These are phyloP conservation scores for Oenanthe melanoleuca DNA, from an alignment of 2,113 vertebrate genomes.

Conservation along the genomic window DNA sequence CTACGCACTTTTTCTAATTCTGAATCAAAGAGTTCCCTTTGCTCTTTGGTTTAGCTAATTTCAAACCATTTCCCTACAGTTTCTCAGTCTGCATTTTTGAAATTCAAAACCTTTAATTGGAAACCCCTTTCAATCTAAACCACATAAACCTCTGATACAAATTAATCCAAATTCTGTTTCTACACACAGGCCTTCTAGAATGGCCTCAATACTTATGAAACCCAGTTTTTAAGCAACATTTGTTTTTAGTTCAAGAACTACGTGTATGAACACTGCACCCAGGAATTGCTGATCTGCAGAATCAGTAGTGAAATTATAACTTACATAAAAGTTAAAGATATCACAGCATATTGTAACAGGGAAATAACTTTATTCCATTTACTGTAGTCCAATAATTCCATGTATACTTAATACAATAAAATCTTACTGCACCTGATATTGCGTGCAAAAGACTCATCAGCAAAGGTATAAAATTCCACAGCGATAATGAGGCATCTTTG, in stretches of 20 bases:
- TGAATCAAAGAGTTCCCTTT: background rate
- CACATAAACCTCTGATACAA: background rate
- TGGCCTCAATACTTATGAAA: background rate
- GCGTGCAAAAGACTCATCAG: background rate
- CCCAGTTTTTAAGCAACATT: background rate
- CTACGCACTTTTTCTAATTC: background rate
- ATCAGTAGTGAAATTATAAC: background rate
- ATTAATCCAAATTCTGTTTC: background rate
- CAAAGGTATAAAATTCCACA: background rate
- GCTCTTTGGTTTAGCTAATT: background rate
- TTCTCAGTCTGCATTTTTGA: background rate
- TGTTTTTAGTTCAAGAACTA: background rate
- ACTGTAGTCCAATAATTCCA: background rate
- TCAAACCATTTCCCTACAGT: background rate
- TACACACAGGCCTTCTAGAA: background rate
- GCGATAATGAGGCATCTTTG: background rate
- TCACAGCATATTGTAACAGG: background rate
- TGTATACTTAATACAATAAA: background rate
- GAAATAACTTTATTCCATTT: background rate
- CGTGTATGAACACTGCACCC: background rate
- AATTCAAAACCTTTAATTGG: background rate
- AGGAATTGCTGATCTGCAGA: background rate
- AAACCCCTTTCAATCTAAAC: background rate
- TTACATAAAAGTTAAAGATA: background rate
- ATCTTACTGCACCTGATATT: background rate